Conservation (phyloP, 2,113 vertebrate genomes). For the Pterocles orientalis region DNA sequence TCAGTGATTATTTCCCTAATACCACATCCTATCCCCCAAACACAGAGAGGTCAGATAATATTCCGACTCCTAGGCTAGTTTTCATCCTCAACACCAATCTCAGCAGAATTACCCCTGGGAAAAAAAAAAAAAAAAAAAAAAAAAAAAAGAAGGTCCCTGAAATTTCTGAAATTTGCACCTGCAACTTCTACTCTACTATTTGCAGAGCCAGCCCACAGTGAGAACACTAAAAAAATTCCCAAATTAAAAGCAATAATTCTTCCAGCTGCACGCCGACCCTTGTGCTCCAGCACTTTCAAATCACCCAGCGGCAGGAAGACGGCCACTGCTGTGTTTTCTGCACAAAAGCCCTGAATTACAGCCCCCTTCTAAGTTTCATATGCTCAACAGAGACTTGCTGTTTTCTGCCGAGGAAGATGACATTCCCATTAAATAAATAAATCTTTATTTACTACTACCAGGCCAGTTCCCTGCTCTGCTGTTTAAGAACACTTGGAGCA, state of each 20-base stretch:
- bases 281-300: background rate
- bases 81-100: background rate
- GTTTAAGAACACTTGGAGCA: background rate
- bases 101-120: background rate
- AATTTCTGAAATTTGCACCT: background rate
- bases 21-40: background rate
- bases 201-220: background rate
- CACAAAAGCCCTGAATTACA: background rate
- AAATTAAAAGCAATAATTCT: background rate
- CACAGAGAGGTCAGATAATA: background rate
- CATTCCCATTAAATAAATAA: background rate
- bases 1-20: slow-evolving; percentile 11
- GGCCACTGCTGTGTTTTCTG: background rate
- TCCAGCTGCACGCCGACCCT: background rate
- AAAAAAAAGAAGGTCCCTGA: background rate
- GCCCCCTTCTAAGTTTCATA: background rate
- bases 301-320: background rate
- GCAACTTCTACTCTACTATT: background rate
- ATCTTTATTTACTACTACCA: background rate
- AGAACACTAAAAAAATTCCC: background rate
- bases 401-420: slow-evolving; percentile 4
- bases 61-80: background rate
- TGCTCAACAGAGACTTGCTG: background rate
- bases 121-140: background rate
- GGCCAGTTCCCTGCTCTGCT: background rate